A percentile compares a stretch with the other conserved stretches of the same genome.
These are phyloP conservation scores for Xylocopa sonorina DNA, from an alignment of 1,140 invertebrate genomes.

Conservation along the genomic window DNA sequence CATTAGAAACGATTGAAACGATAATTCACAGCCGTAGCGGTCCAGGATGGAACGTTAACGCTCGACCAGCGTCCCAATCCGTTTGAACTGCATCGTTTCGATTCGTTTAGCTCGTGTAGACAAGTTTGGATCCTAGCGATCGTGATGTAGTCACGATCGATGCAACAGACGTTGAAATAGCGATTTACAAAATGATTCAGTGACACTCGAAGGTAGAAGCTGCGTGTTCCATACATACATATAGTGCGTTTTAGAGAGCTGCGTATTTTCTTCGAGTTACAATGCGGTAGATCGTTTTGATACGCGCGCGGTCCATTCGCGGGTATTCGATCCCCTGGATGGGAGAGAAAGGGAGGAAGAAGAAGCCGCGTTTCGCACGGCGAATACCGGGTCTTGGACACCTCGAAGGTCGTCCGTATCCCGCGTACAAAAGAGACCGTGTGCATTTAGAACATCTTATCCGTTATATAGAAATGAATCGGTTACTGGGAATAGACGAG, in stretches of 20 bases:
- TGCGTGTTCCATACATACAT: slow-evolving; percentile 15
- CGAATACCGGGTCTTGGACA: background rate
- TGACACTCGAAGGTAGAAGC: slow-evolving; percentile 49
- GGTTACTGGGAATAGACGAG: too few relatives aligned
- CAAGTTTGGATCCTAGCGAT: slow-evolving; percentile 38
- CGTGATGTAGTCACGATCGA: slow-evolving; percentile 47
- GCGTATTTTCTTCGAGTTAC: slow-evolving; percentile 20
- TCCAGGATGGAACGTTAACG: background rate
- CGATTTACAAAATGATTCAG: slow-evolving; percentile 24
- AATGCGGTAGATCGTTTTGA: slow-evolving; percentile 14
- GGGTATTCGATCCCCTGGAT: background rate
- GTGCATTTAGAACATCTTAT: too few relatives aligned
- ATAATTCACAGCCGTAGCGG: too few relatives aligned
- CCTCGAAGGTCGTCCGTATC: slow-evolving; percentile 36
- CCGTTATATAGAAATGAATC: too few relatives aligned
- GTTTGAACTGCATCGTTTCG: slow-evolving; percentile 44
- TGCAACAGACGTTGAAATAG: slow-evolving; percentile 31
- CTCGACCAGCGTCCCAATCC: slow-evolving; percentile 8
- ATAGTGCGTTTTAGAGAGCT: slow-evolving; percentile 55
- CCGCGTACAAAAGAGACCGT: too few relatives aligned
- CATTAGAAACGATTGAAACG: background rate
- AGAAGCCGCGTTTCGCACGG: background rate
- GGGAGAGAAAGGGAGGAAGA: background rate
- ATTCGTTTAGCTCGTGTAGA: slow-evolving; percentile 50
- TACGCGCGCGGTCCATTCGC: background rate